A percentile compares a stretch with the other conserved stretches of the same genome.
Evolutionary conservation across 2,113 vertebrate genomes (phyloP).

Genomic region (Myxocyprinus asiaticus): DNA sequence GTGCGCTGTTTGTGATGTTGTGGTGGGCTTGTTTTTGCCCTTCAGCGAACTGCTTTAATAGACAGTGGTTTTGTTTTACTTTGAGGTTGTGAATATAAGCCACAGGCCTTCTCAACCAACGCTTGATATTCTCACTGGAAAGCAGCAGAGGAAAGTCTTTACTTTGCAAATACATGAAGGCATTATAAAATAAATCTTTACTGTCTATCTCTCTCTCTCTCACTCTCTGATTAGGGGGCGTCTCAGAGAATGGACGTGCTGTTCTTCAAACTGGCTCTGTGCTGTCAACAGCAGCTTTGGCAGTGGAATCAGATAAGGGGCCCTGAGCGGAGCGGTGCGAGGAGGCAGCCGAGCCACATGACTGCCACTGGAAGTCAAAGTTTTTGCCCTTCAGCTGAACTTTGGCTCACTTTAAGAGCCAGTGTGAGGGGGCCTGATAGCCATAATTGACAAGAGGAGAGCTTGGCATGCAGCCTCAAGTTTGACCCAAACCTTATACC

Average conservation of each 20-base stretch:
- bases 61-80: conserved; percentile 64
- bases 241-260: conserved; percentile 89
- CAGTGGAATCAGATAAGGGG: conserved; percentile 92
- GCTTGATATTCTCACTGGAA: not conserved
- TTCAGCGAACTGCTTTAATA: conserved; percentile 69
- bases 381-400: conserved; percentile 94
- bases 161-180: conserved; percentile 42
- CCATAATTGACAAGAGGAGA: conserved; percentile 40
- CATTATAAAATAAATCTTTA: conserved; percentile 54
- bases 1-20: conserved; percentile 13
- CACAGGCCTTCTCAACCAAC: conserved; percentile 23
- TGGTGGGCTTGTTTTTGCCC: conserved; percentile 61
- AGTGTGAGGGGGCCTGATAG: not conserved
- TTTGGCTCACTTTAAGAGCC: conserved; percentile 84
- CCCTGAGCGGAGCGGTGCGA: conserved; percentile 76
- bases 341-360: conserved; percentile 86
- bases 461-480: conserved; percentile 10
- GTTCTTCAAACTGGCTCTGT: conserved; percentile 88
- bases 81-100: conserved; percentile 43
- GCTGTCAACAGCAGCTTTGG: conserved; percentile 96
- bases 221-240: conserved; percentile 70
- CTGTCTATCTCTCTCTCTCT: conserved; percentile 60
- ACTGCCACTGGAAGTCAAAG: conserved; percentile 82
- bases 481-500: conserved; percentile 1
- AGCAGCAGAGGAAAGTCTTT: conserved; percentile 39